Evolutionary conservation across 2,888 invertebrate species (phyloP), one percentile per base, ranked within the genome.

Genomic region (Morpho deidamia): DNA sequence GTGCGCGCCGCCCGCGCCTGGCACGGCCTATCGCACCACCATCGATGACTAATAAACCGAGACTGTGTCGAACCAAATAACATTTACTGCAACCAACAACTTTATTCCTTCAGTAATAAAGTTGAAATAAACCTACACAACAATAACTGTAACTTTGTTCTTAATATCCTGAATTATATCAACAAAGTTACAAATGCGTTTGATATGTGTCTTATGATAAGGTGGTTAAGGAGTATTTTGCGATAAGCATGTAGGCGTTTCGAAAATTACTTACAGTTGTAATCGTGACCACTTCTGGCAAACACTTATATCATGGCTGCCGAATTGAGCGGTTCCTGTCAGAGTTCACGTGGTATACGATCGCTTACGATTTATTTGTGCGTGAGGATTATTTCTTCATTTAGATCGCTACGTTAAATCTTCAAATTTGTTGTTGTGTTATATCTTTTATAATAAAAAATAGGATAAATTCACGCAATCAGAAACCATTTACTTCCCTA

Each of bases 21-120:
- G 88, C 81, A 79, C 88, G 83, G 75, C 78, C 73, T 88, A 88
- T 88, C 88, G 86, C 85, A 69, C 81, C 87, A 85, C 86, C 88
- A 88, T 87, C 89, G 85, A 87, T 88, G 88, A 88, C 87, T 88
- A 89, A 88, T 86, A 87, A 83, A 83, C 83, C 74, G 65, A 70
- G 61, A 69, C 72, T 66, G 66, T 57, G 54, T 60, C 62, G 61
- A 56, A 62, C 62, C 62, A 66, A 55, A 44, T 34, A 51, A 56
- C 37, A 45, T 32, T 38, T 51, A 53, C 61, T 52, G 38, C 11
- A 32, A 40, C 41, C 5, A 52, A 37, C 43, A 55, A 40, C 56
- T 55, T 51, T 11, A 68, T 62, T 34, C 11, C 0, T 12, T 0
- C 9, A 1, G 14, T 0, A 33, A 52, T 52, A 68, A 55, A 56